These are phyloP conservation scores for Icerya purchasi DNA, from an alignment of 2,888 invertebrate species.

Conservation along the genomic window DNA sequence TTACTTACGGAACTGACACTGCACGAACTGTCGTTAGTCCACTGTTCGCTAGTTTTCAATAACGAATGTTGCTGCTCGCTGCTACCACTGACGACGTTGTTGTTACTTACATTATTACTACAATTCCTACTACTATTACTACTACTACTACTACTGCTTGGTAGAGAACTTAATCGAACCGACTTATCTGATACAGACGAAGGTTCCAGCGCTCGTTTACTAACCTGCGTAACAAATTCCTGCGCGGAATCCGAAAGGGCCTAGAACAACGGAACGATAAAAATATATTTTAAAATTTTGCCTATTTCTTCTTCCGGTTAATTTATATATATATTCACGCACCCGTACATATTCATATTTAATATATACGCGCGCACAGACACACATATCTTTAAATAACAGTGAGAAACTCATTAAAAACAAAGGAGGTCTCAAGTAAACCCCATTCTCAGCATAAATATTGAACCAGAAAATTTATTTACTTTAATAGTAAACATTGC, in stretches of 20 bases:
- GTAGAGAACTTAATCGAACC: not conserved
- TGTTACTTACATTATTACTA: not conserved
- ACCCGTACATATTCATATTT: too few relatives aligned
- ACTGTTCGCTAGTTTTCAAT: not conserved
- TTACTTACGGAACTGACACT: not conserved
- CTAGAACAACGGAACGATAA: too few relatives aligned
- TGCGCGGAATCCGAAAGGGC: not conserved
- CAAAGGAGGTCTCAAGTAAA: too few relatives aligned
- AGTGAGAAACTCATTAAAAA: too few relatives aligned
- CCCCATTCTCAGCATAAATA: too few relatives aligned
- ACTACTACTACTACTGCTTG: not conserved
- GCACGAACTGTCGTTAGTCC: not conserved
- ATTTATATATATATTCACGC: too few relatives aligned
- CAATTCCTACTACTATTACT: slow-evolving; percentile 2
- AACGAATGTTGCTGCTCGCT: not conserved
- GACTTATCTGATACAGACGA: not conserved
- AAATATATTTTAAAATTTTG: too few relatives aligned
- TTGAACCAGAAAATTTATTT: too few relatives aligned
- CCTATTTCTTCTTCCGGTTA: too few relatives aligned
- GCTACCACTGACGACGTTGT: not conserved
- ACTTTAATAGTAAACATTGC: too few relatives aligned
- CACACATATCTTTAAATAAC: too few relatives aligned
- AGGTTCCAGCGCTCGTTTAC: slow-evolving; percentile 3
- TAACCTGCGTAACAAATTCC: slow-evolving; percentile 3
- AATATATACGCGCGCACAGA: too few relatives aligned